A percentile compares a stretch with the other conserved stretches of the same genome.
phyloP scores from a whole-genome alignment of 2,797 vertebrate species.

The Meda fulgida region DNA sequence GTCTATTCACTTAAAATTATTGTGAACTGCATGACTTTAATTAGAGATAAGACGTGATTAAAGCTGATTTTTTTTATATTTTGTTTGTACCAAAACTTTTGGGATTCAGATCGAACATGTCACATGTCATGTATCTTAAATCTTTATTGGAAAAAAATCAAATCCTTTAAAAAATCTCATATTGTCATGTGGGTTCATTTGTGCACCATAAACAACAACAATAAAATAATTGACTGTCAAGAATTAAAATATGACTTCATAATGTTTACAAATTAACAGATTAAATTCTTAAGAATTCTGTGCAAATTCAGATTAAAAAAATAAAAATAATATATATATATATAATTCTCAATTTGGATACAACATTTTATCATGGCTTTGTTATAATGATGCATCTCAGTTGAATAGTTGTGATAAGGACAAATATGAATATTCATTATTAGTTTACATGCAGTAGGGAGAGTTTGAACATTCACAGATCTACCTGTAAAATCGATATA shows the following conservation, averaged over 20 bases:
- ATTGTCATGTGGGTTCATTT: neutral
- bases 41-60: neutral
- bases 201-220: neutral
- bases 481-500: slow-evolving; percentile 75
- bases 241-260: neutral
- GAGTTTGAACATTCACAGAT: slow-evolving; percentile 64
- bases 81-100: neutral
- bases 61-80: neutral
- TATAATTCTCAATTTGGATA: neutral
- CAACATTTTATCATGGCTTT: slow-evolving; percentile 5
- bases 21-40: slow-evolving; percentile 27
- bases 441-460: slow-evolving; percentile 43
- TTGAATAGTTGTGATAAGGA: slow-evolving; percentile 22
- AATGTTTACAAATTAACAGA: neutral
- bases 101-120: neutral
- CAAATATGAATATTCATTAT: slow-evolving; percentile 10
- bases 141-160: neutral
- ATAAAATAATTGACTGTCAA: neutral
- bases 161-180: neutral
- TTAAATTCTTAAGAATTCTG: neutral
- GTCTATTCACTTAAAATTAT: neutral
- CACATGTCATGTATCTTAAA: neutral
- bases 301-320: neutral
- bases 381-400: slow-evolving; percentile 9
- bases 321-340: no score